phyloP scores from a whole-genome alignment of 2,797 vertebrate species.

The Helicolenus hilgendorfi region DNA sequence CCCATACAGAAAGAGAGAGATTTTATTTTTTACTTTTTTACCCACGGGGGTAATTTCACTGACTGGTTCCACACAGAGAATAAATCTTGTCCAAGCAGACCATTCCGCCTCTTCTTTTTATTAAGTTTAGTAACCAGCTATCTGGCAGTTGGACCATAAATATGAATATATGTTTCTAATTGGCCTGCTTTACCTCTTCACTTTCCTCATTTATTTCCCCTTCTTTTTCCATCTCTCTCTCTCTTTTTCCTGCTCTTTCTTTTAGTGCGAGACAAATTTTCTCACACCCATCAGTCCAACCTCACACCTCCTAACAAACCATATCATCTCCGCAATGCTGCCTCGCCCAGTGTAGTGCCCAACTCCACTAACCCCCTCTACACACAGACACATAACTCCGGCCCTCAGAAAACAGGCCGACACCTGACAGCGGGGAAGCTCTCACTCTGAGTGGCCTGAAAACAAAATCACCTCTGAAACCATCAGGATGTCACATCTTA shows the following conservation, averaged over 20 bases:
- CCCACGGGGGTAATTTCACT: conserved; percentile 55
- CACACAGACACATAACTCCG: neutral
- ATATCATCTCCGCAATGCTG: conserved; percentile 26
- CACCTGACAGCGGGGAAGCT: conserved; percentile 35
- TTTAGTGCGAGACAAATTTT: conserved; percentile 46
- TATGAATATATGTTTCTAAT: neutral
- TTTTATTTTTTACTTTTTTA: conserved; percentile 41
- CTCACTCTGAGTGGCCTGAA: conserved; percentile 23
- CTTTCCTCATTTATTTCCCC: neutral
- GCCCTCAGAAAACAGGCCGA: conserved; percentile 12
- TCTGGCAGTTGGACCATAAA: conserved; percentile 2
- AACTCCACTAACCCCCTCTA: neutral
- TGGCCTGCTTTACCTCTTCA: neutral
- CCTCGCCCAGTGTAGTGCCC: neutral
- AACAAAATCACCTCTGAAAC: conserved; percentile 21
- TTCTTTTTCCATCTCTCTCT: neutral
- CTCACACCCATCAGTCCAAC: conserved; percentile 72
- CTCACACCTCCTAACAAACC: conserved; percentile 74
- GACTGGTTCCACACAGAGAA: conserved; percentile 34
- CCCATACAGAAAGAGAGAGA: neutral
- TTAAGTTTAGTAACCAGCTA: neutral
- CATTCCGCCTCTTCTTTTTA: conserved; percentile 11
- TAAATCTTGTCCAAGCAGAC: conserved; percentile 25
- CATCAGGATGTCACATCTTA: neutral
- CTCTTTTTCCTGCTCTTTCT: neutral